phyloP scores from a whole-genome alignment of 2,888 invertebrate genomes.

The Adelognathus sp. region DNA sequence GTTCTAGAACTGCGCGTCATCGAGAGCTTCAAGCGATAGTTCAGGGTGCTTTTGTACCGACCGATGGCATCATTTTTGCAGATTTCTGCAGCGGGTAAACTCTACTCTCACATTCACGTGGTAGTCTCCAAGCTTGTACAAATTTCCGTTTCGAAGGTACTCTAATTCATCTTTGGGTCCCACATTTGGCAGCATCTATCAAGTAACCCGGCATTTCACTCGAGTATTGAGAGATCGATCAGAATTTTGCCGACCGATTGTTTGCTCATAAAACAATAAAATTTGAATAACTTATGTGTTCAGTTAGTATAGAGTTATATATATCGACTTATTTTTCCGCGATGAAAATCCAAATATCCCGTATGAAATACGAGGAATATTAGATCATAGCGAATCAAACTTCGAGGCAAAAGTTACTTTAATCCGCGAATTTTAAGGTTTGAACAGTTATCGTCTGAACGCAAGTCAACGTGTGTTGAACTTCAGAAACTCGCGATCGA shows the following conservation, averaged over 20 bases:
- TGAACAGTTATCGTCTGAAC: neutral
- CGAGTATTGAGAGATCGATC: no score
- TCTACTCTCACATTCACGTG: neutral
- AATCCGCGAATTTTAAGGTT: neutral
- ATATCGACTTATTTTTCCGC: no score
- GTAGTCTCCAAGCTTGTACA: neutral
- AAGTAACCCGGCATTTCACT: no score
- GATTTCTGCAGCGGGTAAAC: neutral
- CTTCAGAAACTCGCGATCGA: neutral
- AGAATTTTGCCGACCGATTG: no score
- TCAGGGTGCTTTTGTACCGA: conserved; percentile 26
- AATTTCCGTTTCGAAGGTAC: neutral
- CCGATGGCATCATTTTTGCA: neutral
- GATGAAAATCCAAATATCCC: no score
- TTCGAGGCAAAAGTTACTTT: neutral
- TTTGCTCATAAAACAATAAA: no score
- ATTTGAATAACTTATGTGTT: no score
- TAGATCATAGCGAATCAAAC: neutral
- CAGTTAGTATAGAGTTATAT: no score
- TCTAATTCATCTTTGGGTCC: neutral
- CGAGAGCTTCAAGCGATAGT: conserved; percentile 3
- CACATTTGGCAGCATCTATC: no score
- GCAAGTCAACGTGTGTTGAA: neutral
- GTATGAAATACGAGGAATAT: no score
- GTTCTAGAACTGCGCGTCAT: neutral